phyloP scores from a whole-genome alignment of 2,888 invertebrate genomes.

The Zhuqinia jingwanae region DNA sequence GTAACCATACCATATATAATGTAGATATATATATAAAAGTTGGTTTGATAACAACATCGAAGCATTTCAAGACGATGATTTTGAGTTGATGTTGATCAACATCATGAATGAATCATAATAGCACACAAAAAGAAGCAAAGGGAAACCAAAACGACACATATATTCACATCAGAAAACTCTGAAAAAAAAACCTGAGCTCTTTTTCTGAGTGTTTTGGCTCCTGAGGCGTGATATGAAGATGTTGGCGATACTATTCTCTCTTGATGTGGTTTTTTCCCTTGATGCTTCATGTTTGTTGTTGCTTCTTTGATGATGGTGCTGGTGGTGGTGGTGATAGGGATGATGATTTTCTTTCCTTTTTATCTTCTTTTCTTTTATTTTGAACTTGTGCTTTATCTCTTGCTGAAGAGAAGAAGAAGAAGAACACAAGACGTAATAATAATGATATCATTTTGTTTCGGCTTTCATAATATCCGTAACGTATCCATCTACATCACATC shows the following conservation, averaged over 20 bases:
- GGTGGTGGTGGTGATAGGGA: neutral
- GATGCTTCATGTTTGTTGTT: constrained; percentile 25
- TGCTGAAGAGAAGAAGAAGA: constrained; percentile 3
- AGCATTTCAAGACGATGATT: no score
- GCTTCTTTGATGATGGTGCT: constrained; percentile 10
- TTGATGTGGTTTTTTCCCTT: constrained; percentile 65
- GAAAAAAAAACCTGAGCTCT: constrained; percentile 42
- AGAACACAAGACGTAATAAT: constrained; percentile 61
- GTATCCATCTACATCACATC: constrained; percentile 46
- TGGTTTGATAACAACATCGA: no score
- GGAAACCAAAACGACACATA: constrained; percentile 38
- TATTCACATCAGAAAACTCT: constrained; percentile 6
- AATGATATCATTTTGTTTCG: constrained; percentile 64
- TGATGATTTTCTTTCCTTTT: constrained; percentile 38
- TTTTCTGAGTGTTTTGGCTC: constrained; percentile 57
- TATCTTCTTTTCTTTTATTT: constrained; percentile 43
- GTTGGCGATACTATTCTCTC: constrained; percentile 60
- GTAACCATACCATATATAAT: no score
- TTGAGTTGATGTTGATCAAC: constrained; percentile 11
- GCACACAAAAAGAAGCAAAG: constrained; percentile 6
- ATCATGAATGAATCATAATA: no score
- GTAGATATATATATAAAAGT: no score
- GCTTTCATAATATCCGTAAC: constrained; percentile 59
- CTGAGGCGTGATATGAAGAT: constrained; percentile 71
- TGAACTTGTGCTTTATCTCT: neutral